phyloP scores from a whole-genome alignment of 2,113 vertebrate genomes.

The Zonotrichia leucophrys region DNA sequence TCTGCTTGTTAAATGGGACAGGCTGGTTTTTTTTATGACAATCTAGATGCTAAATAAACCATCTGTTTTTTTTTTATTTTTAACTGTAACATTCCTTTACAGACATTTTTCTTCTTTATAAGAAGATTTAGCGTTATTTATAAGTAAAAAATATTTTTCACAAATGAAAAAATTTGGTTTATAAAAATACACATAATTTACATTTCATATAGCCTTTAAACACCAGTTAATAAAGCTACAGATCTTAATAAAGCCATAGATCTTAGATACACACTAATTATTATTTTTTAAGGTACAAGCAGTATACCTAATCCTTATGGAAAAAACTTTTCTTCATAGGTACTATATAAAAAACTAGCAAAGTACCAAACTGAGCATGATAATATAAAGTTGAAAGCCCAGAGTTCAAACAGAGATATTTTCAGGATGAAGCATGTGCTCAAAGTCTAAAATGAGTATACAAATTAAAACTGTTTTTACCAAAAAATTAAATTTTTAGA shows the following conservation, averaged over 20 bases:
- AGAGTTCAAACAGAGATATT: conserved; percentile 62
- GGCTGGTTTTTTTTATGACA: neutral
- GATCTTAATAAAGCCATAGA: neutral
- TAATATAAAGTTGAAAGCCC: conserved; percentile 69
- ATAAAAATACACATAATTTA: neutral
- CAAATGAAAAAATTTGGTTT: neutral
- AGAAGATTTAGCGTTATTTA: neutral
- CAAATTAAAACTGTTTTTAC: neutral
- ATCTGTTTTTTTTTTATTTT: neutral
- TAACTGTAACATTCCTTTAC: neutral
- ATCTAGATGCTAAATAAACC: neutral
- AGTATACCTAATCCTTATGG: neutral
- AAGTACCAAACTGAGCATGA: conserved; percentile 69
- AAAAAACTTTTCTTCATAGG: conserved; percentile 52
- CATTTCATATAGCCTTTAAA: neutral
- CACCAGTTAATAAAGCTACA: neutral
- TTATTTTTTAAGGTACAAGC: neutral
- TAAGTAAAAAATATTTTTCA: neutral
- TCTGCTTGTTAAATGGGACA: neutral
- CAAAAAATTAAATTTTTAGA: neutral
- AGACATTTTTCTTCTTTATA: neutral
- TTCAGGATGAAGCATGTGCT: conserved; percentile 70
- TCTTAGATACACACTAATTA: neutral
- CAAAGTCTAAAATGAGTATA: conserved; percentile 73
- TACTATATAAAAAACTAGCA: conserved; percentile 59